Evolutionary conservation across 2,888 invertebrate species (phyloP), one percentile per base, ranked within the genome.

Genomic region (Yponomeuta cagnagella): DNA sequence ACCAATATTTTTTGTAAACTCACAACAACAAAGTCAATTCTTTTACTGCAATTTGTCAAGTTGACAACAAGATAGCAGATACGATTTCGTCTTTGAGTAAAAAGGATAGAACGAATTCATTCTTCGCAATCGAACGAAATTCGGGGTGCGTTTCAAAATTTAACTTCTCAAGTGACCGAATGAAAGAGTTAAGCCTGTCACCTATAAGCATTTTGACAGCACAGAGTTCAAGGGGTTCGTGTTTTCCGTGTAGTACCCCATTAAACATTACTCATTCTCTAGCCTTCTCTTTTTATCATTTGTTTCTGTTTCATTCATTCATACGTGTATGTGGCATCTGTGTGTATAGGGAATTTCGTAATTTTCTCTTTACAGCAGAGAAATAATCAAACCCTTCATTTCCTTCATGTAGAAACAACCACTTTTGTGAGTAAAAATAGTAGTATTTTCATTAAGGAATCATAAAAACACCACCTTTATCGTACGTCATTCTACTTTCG

Each of bases 311-410:
- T 89, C 89, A 89, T 89, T 89, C 52, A 58, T 58, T 58, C 52
- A 58, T 43, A 43, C 92, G 93, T 92, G 79, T 91, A 92, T 93
- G 93, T 93, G 93, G 93, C 92, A 92, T 87, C 82, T 80, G 89
- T 79, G 85, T 84, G 86, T 83, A 86, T 85, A 81, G 80, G 75
- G 81, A 82, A 83, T 80, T 83, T 86, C 87, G 78, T 83, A 82
- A 81, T 84, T 85, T 73, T 84, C 83, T 85, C 79, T 78, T 78
- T 74, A 81, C 12, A 82, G 81, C 82, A 84, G 73, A 78, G 80
- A 81, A 81, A 82, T 74, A 79, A 79, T 33, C 73, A 73, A 72
- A 78, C 80, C 80, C 76, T 78, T 83, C 33, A 64, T 58, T 65
- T 70, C 79, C 86, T 91, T 90, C 82, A 92, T 92, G 90, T 91